These are phyloP conservation scores for Phoeniculus purpureus DNA, from an alignment of 2,797 vertebrate genomes.

Conservation along the genomic window DNA sequence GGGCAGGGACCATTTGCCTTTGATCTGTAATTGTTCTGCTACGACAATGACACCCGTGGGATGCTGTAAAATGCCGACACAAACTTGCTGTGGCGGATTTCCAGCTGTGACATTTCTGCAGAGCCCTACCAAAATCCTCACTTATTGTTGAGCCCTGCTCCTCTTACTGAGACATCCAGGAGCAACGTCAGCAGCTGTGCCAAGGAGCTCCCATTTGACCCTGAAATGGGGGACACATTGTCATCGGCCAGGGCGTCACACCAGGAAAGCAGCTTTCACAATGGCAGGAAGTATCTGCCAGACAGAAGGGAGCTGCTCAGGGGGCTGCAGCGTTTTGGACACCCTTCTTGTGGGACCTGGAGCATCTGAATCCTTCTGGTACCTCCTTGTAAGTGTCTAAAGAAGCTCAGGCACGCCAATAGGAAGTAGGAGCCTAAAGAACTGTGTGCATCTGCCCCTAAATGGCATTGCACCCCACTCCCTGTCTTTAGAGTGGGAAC, in stretches of 20 bases:
- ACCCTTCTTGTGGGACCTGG: background rate
- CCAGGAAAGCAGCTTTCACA: conserved; percentile 33
- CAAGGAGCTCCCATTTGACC: background rate
- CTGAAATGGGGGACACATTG: background rate
- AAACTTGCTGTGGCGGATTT: background rate
- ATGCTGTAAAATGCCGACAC: background rate
- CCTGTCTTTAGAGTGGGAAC: background rate
- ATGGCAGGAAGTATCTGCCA: conserved; percentile 42
- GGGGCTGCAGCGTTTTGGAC: background rate
- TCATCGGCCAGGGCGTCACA: conserved; percentile 10
- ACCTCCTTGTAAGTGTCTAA: background rate
- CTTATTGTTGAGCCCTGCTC: background rate
- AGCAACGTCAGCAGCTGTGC: background rate
- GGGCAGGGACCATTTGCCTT: background rate
- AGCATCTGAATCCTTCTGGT: background rate
- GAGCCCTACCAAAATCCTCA: background rate
- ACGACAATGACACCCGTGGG: background rate
- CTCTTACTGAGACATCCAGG: background rate
- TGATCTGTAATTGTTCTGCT: background rate
- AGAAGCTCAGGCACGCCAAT: background rate
- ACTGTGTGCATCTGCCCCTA: background rate
- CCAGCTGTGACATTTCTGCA: background rate
- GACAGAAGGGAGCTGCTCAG: background rate
- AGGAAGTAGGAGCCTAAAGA: background rate
- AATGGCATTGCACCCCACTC: background rate